Base-by-base conservation (phyloP, 2,113 vertebrate species). In the Misgurnus anguillicaudatus region DNA sequence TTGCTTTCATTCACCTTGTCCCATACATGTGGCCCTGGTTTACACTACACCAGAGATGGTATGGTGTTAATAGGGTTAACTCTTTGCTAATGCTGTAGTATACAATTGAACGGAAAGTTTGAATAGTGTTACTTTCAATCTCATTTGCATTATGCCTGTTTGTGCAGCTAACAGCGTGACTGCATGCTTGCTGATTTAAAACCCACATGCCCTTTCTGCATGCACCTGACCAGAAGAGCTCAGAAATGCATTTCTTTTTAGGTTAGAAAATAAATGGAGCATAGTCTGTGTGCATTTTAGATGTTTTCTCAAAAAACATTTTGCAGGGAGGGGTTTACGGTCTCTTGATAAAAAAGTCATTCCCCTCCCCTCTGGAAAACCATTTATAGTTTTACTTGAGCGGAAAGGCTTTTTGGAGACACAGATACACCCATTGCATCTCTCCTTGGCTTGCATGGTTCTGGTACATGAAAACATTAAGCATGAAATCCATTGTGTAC, bases 141-240 rank as follows among this genome's bases (percentile, higher is more conserved):
- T 77, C 45, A 70, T 66, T 82, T 51, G 79, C 70, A 63, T 71
- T 58, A 66, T 55, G 62, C 58, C 39, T 83, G 78, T 78, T 60
- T 80, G 51, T 74, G 73, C 71, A 38, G 45, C 74, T 83, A 73
- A 75, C 70, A 53, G 31, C 57, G 9, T 64, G 48, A 78, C 60
- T 53, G 82, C 79, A 69, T 81, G 82, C 70, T 75, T 73, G 75
- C 82, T 78, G 45, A 71, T 60, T 77, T 66, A n/a, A 31, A 31
- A 24, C 36, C 24, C 55, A 66, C 69, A 57, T 55, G 41, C 62
- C 21, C 63, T 75, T 62, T 19, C 45, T 84, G 67, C 63, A 62
- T 63, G 24, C 51, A 74, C 14, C 51, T 55, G 53, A 73, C 3
- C 17, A 39, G 8, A 71, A 71, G 57, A 38, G 51, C 47, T 4